Evolutionary conservation across 2,888 invertebrate species (phyloP), one percentile per base, ranked within the genome.

Genomic region (Lasioglossum pauxillum): DNA sequence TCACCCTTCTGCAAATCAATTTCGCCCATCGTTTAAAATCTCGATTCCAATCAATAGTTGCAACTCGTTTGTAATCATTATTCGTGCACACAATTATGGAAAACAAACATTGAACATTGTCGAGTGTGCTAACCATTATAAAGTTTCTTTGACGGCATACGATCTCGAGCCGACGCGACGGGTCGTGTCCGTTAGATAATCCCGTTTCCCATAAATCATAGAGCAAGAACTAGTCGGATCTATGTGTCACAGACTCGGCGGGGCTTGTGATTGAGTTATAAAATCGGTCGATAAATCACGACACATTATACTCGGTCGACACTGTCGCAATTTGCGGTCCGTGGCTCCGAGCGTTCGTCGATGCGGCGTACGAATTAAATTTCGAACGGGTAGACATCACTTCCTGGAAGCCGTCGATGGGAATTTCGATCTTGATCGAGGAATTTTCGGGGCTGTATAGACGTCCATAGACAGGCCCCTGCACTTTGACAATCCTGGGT

Each of bases 381-480:
- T 83, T 85, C 77, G 79, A 64, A 82, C 87, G 46, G 44, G 44
- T 72, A 81, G 78, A 78, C 75, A 73, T 84, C 87, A 41, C 85
- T 84, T 86, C 88, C 88, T 83, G 88, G 90, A 90, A 90, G 80
- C 84, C 88, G 44, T 74, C 75, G 64, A 79, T 75, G 88, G 75
- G 49, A 88, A 76, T 74, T 81, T 86, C 85, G 81, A 81, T 81
- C 84, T 73, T 27, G 82, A 74, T 41, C n/a, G 16, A 77, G 85
- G 90, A 89, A 90, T 89, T 89, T 69, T 86, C 84, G 80, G 86
- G 88, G 80, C 84, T 73, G 78, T 81, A 79, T 84, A 75, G 75
- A 5, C 83, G 81, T 86, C 87, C 49, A 77, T 73, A 82, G 82
- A 53, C 75, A 69, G 57, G 76, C 75, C 73, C 71, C 78, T 83